Conservation (phyloP, 1,140 invertebrate species). For the Latrodectus geometricus region DNA sequence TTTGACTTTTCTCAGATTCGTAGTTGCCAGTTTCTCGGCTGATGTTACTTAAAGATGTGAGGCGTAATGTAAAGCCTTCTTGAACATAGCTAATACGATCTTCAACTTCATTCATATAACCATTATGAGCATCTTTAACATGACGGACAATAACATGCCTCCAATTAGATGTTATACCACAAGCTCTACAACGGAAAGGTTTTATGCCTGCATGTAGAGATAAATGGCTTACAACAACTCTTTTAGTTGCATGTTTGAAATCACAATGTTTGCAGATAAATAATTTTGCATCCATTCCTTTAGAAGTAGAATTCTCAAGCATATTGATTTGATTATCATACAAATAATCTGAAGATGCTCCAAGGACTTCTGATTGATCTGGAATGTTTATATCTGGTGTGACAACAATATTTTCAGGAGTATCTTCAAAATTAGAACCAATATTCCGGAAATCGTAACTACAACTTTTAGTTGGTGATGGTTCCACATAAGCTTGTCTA, state of each 20-base stretch:
- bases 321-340: conserved; percentile 60
- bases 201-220: conserved; percentile 61
- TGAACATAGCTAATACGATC: conserved; percentile 62
- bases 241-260: conserved; percentile 75
- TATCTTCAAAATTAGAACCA: conserved; percentile 58
- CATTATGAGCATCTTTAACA: conserved; percentile 50
- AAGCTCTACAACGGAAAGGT: conserved; percentile 79
- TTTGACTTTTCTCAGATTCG: conserved; percentile 6
- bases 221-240: conserved; percentile 75
- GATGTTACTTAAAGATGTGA: conserved; percentile 7
- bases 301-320: not conserved
- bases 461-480: conserved; percentile 20
- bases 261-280: conserved; percentile 64
- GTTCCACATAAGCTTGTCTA: not conserved
- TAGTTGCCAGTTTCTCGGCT: not conserved
- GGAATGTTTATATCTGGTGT: conserved; percentile 63
- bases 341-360: not conserved
- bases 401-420: conserved; percentile 61
- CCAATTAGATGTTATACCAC: conserved; percentile 82
- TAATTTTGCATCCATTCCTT: conserved; percentile 62
- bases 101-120: conserved; percentile 61
- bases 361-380: conserved; percentile 62
- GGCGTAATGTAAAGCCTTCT: conserved; percentile 36
- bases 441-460: conserved; percentile 55
- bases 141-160: conserved; percentile 78